Base-by-base conservation (phyloP, 2,797 vertebrate genomes). In the Serranus cabrilla region DNA sequence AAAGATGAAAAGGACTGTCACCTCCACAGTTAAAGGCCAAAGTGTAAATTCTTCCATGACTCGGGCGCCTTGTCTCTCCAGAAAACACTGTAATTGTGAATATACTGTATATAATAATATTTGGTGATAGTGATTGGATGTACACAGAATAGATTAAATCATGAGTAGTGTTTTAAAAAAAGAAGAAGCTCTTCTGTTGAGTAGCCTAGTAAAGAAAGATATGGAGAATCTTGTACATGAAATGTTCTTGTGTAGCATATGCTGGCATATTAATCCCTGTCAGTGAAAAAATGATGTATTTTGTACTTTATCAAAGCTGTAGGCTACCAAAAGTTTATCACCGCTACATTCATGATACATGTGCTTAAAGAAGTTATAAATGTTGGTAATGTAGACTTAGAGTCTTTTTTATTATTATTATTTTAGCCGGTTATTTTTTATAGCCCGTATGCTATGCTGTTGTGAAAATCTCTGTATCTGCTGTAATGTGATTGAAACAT, bases 41-140 rank as follows among this genome's bases (percentile, higher is more conserved):
- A 90, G 81, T 87, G 87, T 91, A 92, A 47, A 91, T 89, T 82
- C 54, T 84, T 85, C 80, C 70, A 56, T 71, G 75, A 70, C n/a
- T 70, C 39, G 56, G 63, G 40, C 74, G 56, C 68, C 72, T 80
- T 81, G 46, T 82, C 76, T 81, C 66, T 81, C 66, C 74, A 84
- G 77, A 76, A 78, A 81, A 70, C 71, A 78, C 78, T 94, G 94
- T 95, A 94, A 94, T 91, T 94, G 94, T 91, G 82, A 89, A 92
- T 83, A 91, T 90, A 93, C 68, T 95, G 94, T 95, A 95, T 70
- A 95, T 93, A 90, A 84, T 83, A 81, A 77, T 82, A 90, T 89
- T 89, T 81, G 87, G 91, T 94, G 91, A 89, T 93, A 82, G 92
- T 94, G 91, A 82, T 42, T 94, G 83, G 79, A 93, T 94, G 94